A percentile compares a stretch with the other conserved stretches of the same genome.
phyloP scores from a whole-genome alignment of 2,888 invertebrate genomes.

The Sinohyriopsis cumingii region DNA sequence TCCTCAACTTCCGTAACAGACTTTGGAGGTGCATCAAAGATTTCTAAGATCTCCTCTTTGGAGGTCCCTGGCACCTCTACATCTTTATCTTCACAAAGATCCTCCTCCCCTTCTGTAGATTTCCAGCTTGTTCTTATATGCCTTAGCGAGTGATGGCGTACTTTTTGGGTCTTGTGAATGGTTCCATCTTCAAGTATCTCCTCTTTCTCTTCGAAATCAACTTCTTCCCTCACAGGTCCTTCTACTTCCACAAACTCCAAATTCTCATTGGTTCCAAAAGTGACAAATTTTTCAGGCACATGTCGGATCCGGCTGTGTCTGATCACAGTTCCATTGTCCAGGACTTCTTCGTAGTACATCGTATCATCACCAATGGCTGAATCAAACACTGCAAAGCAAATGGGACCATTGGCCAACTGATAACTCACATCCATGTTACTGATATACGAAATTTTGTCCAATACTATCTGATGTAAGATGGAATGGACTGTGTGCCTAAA shows the following conservation, averaged over 20 bases:
- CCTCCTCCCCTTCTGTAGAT: constrained; percentile 51
- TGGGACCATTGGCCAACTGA: not conserved
- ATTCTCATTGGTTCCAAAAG: constrained; percentile 50
- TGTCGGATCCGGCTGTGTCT: constrained; percentile 47
- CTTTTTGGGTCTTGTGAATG: constrained; percentile 49
- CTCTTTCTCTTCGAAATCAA: constrained; percentile 52
- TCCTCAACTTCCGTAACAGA: constrained; percentile 50
- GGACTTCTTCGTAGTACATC: constrained; percentile 45
- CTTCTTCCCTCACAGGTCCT: constrained; percentile 46
- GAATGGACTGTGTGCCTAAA: no score
- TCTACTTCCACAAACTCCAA: constrained; percentile 48
- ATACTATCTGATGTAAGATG: no score
- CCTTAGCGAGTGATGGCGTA: constrained; percentile 49
- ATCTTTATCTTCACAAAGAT: constrained; percentile 47
- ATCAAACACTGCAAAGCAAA: constrained; percentile 62
- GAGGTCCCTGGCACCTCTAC: constrained; percentile 40
- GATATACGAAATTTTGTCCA: no score
- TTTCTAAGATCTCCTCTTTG: constrained; percentile 35
- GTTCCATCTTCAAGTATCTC: constrained; percentile 64
- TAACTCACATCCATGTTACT: no score
- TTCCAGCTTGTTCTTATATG: constrained; percentile 44
- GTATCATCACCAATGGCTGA: constrained; percentile 39
- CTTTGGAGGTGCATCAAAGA: constrained; percentile 49
- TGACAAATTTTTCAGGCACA: constrained; percentile 39
- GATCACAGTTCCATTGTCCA: constrained; percentile 62